Evolutionary conservation across 53 echinoderm and acorn worm species (phyloP), one percentile per base, ranked within the genome.

Genomic region (Luidia sarsii): DNA sequence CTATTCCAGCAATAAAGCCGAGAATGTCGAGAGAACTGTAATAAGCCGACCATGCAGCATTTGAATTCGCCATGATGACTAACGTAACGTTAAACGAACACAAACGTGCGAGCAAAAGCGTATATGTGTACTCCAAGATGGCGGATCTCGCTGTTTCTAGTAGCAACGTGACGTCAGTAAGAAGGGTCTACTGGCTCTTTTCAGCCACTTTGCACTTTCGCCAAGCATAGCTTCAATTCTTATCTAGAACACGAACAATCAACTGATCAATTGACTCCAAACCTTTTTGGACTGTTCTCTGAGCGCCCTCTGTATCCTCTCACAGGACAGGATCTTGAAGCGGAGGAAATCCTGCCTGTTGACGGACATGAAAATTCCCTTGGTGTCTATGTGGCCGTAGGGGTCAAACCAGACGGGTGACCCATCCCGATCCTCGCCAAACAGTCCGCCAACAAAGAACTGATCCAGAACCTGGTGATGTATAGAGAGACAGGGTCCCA

Each of bases 331-430:
- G 11, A 90, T 89, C 52, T 89, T 95, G 65, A 87, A 90, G 57
- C 82, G 87, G 53, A 82, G 50, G 50, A 95, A 82, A 59, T 95
- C 95, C 8, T 87, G 84, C 35, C 57, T 80, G 1, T 84, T 79
- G 10, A 64, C 70, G 10, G 95, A 95, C 41, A 87, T 80, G 43
- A 95, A 51, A 10, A 95, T 68, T 30, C 95, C 95, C 39, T 75
- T 87, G 3, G 95, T 85, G 23, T 95, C 95, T 10, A 95, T 68
- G 59, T 74, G 70, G 8, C 95, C 95, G 59, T 81, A 92, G 1
- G 90, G 90, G 4, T 95, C 92, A 14, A 90, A 89, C 92, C 92
- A 95, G 10, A 95, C 88, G 0, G 90, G 92, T 24, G 84, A 68
- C 16, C 95, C 95, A 23, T 90, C 92, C 61, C 50, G 74, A 46